These are phyloP conservation scores for Acrossocheilus wenchowensis DNA, from an alignment of 2,797 vertebrate species.

Conservation along the genomic window DNA sequence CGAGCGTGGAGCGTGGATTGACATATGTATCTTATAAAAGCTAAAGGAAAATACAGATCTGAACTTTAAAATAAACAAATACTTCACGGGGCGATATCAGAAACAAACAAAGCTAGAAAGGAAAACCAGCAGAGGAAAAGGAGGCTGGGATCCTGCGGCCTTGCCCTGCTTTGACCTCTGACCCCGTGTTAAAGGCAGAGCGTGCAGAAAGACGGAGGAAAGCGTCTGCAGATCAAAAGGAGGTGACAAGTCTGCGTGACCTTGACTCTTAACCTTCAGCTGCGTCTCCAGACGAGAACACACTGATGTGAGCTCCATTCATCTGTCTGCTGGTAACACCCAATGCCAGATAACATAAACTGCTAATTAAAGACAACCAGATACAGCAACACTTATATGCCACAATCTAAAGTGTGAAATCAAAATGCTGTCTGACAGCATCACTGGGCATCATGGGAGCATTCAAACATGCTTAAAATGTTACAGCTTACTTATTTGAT, in stretches of 20 bases:
- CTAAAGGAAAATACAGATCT: constrained; percentile 85
- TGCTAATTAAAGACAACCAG: constrained; percentile 58
- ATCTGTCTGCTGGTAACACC: constrained; percentile 53
- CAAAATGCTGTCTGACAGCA: background rate
- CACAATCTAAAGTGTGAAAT: constrained; percentile 27
- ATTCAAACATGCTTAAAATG: background rate
- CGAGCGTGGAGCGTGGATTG: constrained; percentile 65
- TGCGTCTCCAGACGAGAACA: constrained; percentile 66
- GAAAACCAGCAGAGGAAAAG: constrained; percentile 58
- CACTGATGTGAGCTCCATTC: constrained; percentile 57
- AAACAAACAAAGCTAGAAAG: constrained; percentile 41
- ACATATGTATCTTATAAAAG: constrained; percentile 90
- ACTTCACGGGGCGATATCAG: constrained; percentile 10
- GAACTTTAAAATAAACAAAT: constrained; percentile 83
- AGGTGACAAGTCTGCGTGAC: constrained; percentile 82
- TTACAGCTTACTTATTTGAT: background rate
- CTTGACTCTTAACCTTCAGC: constrained; percentile 78
- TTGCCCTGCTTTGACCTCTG: constrained; percentile 72
- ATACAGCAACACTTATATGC: constrained; percentile 39
- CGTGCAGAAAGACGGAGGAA: constrained; percentile 72
- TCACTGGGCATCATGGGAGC: background rate
- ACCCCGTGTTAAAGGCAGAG: constrained; percentile 71
- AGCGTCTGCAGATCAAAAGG: constrained; percentile 84
- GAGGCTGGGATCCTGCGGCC: constrained; percentile 62
- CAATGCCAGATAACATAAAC: constrained; percentile 56